Conservation (phyloP, 1,140 invertebrate genomes). For the Neodiprion fabricii region DNA sequence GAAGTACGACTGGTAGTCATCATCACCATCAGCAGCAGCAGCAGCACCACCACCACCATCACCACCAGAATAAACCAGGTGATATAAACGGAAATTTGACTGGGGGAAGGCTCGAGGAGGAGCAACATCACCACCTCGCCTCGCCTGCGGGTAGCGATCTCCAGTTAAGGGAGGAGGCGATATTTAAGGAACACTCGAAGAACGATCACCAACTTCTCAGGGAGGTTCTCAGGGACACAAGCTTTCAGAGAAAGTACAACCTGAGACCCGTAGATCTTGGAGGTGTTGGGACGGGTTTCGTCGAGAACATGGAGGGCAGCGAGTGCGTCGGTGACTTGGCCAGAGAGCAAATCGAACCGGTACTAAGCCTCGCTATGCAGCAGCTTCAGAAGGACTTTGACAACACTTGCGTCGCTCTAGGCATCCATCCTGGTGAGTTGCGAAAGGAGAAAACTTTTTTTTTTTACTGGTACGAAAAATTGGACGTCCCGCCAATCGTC, state of each 20-base stretch:
- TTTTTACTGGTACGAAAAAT: constrained; percentile 15
- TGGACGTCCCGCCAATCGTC: neutral
- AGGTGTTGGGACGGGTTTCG: constrained; percentile 64
- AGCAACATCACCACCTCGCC: constrained; percentile 29
- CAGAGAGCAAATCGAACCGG: constrained; percentile 81
- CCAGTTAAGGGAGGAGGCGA: constrained; percentile 43
- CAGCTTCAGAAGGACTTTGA: constrained; percentile 85
- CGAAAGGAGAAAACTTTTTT: neutral
- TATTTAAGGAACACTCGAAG: constrained; percentile 47
- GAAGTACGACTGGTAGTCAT: constrained; percentile 23
- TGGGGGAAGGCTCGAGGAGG: constrained; percentile 24
- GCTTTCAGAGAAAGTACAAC: constrained; percentile 83
- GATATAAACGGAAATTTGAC: constrained; percentile 13
- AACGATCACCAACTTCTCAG: constrained; percentile 78
- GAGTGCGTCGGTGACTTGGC: constrained; percentile 67
- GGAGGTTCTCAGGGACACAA: constrained; percentile 81
- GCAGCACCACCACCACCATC: neutral
- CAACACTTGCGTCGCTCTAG: constrained; percentile 81
- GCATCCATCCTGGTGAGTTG: constrained; percentile 84
- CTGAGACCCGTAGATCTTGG: constrained; percentile 76
- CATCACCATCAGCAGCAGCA: constrained; percentile 12
- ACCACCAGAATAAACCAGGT: constrained; percentile 15
- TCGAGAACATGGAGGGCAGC: constrained; percentile 56
- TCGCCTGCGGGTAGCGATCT: constrained; percentile 21
- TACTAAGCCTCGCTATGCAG: constrained; percentile 84